A percentile compares a stretch with the other conserved stretches of the same genome.
Evolutionary conservation across 2,888 invertebrate species (phyloP).

Genomic region (Drosophila nr. perissopoda): DNA sequence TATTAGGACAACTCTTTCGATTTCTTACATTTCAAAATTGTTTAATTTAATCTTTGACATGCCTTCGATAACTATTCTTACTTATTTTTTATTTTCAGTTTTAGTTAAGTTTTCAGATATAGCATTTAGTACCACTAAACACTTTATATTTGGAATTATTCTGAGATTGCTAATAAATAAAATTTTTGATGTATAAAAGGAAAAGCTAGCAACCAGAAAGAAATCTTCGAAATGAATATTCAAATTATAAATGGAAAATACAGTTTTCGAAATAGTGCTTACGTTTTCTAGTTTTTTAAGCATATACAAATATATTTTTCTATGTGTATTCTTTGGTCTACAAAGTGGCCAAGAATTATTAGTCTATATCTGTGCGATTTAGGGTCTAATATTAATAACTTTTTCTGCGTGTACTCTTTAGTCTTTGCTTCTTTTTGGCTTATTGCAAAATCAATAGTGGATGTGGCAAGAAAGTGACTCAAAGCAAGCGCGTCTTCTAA

Average conservation of each 20-base stretch:
- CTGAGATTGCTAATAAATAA: neutral
- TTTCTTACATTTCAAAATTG: neutral
- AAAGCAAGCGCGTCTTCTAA: conserved; percentile 32
- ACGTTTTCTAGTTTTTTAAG: too few species aligned
- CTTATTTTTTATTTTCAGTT: neutral
- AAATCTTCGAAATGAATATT: neutral
- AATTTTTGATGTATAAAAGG: neutral
- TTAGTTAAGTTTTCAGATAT: neutral
- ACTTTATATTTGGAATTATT: neutral
- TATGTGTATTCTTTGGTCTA: neutral
- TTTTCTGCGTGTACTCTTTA: neutral
- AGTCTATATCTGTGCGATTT: neutral
- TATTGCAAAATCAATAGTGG: conserved; percentile 63
- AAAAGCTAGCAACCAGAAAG: neutral
- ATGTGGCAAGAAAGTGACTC: conserved; percentile 13
- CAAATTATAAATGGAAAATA: neutral
- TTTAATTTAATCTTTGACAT: too few species aligned
- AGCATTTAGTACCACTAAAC: neutral
- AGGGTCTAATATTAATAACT: neutral
- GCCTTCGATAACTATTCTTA: neutral
- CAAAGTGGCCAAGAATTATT: neutral
- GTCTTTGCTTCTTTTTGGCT: conserved; percentile 8
- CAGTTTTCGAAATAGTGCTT: neutral
- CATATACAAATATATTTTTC: neutral
- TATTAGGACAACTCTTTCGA: accelerated